phyloP scores from a whole-genome alignment of 1,140 invertebrate genomes.

The Ganaspis sp. region DNA sequence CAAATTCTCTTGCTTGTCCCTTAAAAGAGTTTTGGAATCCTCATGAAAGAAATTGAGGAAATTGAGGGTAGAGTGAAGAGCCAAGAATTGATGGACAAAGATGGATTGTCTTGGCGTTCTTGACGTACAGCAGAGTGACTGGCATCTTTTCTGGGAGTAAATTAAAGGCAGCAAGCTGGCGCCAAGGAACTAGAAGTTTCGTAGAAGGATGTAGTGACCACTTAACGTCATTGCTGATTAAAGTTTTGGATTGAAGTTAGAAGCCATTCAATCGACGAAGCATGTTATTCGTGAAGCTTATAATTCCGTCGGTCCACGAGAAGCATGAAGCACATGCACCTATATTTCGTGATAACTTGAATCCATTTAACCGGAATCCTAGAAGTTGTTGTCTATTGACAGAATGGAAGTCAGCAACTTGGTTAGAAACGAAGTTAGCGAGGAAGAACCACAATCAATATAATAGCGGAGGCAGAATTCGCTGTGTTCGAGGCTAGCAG shows the following conservation, averaged over 20 bases:
- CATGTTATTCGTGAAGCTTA: constrained; percentile 13
- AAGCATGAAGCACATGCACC: neutral
- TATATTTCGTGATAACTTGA: constrained; percentile 63
- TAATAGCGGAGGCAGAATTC: constrained; percentile 71
- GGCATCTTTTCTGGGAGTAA: neutral
- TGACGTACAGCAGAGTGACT: too few relatives aligned
- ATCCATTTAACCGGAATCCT: constrained; percentile 70
- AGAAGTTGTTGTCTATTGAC: constrained; percentile 69
- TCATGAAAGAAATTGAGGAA: too few relatives aligned
- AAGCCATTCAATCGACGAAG: constrained; percentile 16
- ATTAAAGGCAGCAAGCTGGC: neutral
- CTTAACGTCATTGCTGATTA: constrained; percentile 1
- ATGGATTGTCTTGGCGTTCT: too few relatives aligned
- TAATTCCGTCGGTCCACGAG: constrained; percentile 2
- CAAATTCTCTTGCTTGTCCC: too few relatives aligned
- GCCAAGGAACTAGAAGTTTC: neutral
- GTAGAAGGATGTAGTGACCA: neutral
- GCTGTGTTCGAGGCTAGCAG: constrained; percentile 66
- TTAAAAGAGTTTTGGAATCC: too few relatives aligned
- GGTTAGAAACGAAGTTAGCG: constrained; percentile 72
- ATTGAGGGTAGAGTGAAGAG: too few relatives aligned
- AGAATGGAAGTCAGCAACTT: constrained; percentile 68
- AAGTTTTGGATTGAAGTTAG: neutral
- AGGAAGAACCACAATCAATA: constrained; percentile 73
- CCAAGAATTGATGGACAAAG: too few relatives aligned